A percentile compares a stretch with the other conserved stretches of the same genome.
These are phyloP conservation scores for Lepidostoma basale DNA, from an alignment of 1,140 invertebrate species.

Conservation along the genomic window DNA sequence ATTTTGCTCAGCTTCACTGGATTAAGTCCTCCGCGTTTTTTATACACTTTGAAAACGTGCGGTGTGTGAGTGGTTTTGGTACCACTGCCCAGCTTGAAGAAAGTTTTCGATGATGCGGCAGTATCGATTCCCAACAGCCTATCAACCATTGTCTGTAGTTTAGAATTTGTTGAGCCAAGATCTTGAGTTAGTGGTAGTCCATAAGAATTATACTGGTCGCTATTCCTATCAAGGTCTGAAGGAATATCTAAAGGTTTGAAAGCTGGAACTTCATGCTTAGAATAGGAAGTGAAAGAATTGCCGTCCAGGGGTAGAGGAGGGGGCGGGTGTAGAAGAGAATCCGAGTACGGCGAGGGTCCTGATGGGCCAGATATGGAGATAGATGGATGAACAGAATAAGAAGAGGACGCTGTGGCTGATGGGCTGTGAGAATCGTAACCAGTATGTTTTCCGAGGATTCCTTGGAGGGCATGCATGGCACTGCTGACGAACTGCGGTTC, in stretches of 20 bases:
- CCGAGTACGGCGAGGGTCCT: not conserved
- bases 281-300: constrained; percentile 32
- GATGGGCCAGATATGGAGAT: not conserved
- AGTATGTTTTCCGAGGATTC: constrained; percentile 44
- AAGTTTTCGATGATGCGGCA: constrained; percentile 29
- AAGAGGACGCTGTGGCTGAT: constrained; percentile 50
- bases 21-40: constrained; percentile 17
- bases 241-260: constrained; percentile 37
- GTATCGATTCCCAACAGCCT: constrained; percentile 17
- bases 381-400: constrained; percentile 42
- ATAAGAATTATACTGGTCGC: constrained; percentile 32
- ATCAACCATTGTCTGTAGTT: constrained; percentile 40
- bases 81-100: not conserved
- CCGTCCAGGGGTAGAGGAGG: constrained; percentile 13
- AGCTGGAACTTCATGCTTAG: constrained; percentile 21
- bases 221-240: too few species aligned
- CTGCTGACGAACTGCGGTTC: constrained; percentile 23
- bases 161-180: not conserved
- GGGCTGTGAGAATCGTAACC: constrained; percentile 50
- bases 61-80: not conserved
- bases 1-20: constrained; percentile 36
- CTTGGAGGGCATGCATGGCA: constrained; percentile 39
- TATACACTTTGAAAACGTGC: not conserved
- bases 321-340: constrained; percentile 36
- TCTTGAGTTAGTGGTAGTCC: constrained; percentile 33